Percentiles rank a stretch among this genome's conserved stretches.
Conservation (phyloP, 2,797 vertebrate genomes). For the Schizopygopsis pylzovi region DNA sequence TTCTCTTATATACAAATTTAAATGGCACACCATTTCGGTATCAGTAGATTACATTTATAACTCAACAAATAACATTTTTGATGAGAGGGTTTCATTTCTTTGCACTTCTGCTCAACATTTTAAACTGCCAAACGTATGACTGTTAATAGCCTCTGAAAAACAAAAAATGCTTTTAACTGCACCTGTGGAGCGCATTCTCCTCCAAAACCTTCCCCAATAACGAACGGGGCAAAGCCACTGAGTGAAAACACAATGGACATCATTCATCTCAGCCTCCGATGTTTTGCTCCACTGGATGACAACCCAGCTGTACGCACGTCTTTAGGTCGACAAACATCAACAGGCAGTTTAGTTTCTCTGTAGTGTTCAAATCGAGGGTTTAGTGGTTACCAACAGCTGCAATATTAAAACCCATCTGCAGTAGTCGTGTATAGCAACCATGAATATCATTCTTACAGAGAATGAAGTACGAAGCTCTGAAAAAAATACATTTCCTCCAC, state of each 20-base stretch:
- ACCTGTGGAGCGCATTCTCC: neutral
- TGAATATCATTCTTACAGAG: conserved; percentile 21
- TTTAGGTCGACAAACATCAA: conserved; percentile 48
- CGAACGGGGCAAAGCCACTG: conserved; percentile 19
- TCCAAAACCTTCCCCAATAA: conserved; percentile 19
- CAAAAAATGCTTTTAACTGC: conserved; percentile 7
- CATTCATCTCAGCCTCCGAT: conserved; percentile 1
- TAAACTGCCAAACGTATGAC: neutral
- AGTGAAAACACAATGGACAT: conserved; percentile 18
- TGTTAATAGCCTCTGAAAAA: conserved; percentile 10
- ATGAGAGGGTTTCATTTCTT: neutral
- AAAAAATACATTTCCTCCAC: conserved; percentile 19
- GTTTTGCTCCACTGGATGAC: neutral
- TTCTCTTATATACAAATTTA: conserved; percentile 59
- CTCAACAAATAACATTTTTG: neutral
- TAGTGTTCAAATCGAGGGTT: conserved; percentile 70
- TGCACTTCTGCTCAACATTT: conserved; percentile 7
- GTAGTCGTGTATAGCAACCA: conserved; percentile 11
- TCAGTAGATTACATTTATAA: conserved; percentile 56
- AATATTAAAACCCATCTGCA: conserved; percentile 40
- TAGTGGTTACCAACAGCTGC: conserved; percentile 57
- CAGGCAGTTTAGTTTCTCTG: conserved; percentile 61
- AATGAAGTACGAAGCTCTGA: conserved; percentile 36
- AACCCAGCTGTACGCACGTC: neutral
- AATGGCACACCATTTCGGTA: conserved; percentile 57